Conservation (phyloP, 2,113 vertebrate species). For the Rousettus leschenaultii region DNA sequence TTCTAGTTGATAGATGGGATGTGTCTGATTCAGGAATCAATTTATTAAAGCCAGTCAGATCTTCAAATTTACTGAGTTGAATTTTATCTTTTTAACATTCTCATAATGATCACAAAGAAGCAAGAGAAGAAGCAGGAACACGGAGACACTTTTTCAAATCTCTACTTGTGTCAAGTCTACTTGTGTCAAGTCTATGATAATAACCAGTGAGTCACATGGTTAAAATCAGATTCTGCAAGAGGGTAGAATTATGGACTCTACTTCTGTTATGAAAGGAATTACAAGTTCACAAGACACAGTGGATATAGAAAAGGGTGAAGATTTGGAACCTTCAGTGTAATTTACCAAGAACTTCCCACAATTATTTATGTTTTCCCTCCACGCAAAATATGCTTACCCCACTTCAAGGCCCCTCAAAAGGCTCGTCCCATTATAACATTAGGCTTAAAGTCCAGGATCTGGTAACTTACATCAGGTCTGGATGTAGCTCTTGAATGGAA, state of each 20-base stretch:
- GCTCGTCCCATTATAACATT: background rate
- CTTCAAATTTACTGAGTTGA: background rate
- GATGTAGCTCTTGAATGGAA: background rate
- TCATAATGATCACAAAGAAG: background rate
- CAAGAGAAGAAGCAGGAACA: background rate
- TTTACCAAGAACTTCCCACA: background rate
- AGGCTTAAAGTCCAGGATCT: background rate
- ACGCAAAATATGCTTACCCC: background rate
- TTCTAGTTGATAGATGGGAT: background rate
- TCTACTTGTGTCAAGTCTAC: background rate
- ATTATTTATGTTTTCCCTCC: background rate
- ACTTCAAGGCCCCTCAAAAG: background rate
- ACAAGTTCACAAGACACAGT: background rate
- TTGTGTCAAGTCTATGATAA: background rate
- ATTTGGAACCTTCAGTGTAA: background rate
- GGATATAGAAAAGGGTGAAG: background rate
- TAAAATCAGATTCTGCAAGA: background rate
- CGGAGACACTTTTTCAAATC: background rate
- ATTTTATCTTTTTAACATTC: background rate
- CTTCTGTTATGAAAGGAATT: background rate
- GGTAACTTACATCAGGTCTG: background rate
- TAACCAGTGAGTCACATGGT: background rate
- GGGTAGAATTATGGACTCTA: background rate
- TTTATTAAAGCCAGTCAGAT: background rate
- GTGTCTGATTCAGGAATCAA: background rate